Percentiles rank a stretch among this genome's conserved stretches.
Evolutionary conservation across 1,140 invertebrate species (phyloP).

Genomic region (Bombus sylvicola): DNA sequence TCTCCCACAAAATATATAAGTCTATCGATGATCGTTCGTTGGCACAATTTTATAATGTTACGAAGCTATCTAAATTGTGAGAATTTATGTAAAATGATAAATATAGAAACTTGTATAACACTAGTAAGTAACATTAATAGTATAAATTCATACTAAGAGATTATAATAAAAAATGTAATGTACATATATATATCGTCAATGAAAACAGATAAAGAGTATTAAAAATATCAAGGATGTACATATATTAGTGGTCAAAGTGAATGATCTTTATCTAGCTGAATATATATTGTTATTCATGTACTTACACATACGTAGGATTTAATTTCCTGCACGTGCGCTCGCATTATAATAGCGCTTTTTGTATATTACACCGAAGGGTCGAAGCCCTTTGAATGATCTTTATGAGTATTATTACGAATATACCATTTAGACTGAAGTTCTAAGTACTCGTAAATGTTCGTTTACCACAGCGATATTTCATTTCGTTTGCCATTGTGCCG

Average conservation of each 20-base stretch:
- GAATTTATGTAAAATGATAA: background rate
- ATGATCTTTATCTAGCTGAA: background rate
- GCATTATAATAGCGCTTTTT: conserved; percentile 9
- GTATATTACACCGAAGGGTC: background rate
- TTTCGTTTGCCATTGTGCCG: background rate
- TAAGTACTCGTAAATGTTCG: too few species aligned
- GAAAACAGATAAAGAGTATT: background rate
- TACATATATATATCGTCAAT: background rate
- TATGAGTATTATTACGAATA: background rate
- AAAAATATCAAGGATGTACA: too few species aligned
- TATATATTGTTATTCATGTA: background rate
- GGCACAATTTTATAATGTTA: too few species aligned
- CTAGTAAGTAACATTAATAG: background rate
- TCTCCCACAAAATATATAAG: too few species aligned
- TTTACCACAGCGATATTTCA: background rate
- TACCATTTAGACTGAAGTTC: too few species aligned
- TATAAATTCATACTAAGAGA: background rate
- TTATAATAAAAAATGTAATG: background rate
- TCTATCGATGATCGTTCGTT: too few species aligned
- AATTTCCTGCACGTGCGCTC: conserved; percentile 31
- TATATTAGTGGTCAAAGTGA: background rate
- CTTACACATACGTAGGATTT: background rate
- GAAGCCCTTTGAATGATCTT: background rate
- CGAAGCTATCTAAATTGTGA: too few species aligned
- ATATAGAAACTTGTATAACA: background rate